A percentile compares a stretch with the other conserved stretches of the same genome.
Conservation (phyloP, 1,140 invertebrate genomes). For the Ganaspis sp. region DNA sequence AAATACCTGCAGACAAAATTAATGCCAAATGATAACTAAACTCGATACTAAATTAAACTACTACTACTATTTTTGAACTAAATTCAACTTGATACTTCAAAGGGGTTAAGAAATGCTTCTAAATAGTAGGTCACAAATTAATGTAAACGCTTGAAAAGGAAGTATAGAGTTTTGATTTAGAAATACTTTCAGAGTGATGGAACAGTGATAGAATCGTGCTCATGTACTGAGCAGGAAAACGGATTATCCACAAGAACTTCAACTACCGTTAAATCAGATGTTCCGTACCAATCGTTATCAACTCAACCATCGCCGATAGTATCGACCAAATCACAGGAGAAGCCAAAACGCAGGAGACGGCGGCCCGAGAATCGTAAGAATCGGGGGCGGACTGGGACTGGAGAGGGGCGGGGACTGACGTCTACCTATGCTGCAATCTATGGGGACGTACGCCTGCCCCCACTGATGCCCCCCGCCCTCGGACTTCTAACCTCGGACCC, state of each 20-base stretch:
- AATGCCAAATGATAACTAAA: too few relatives aligned
- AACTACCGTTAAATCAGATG: conserved; percentile 58
- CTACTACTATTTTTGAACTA: too few relatives aligned
- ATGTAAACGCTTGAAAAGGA: too few relatives aligned
- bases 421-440: conserved; percentile 72
- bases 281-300: conserved; percentile 58
- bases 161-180: conserved; percentile 25
- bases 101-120: too few relatives aligned
- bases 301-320: conserved; percentile 35
- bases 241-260: conserved; percentile 59
- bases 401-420: conserved; percentile 73
- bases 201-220: conserved; percentile 65
- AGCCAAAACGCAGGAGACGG: conserved; percentile 74
- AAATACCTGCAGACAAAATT: too few relatives aligned
- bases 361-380: conserved; percentile 74
- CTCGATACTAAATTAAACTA: too few relatives aligned
- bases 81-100: too few relatives aligned
- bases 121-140: too few relatives aligned
- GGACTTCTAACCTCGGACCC: conserved; percentile 76
- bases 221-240: conserved; percentile 66
- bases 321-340: conserved; percentile 57
- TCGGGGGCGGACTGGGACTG: conserved; percentile 74
- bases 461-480: conserved; percentile 76
- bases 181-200: conserved; percentile 69
- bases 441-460: conserved; percentile 69